Evolutionary conservation across 2,113 vertebrate genomes (phyloP).

Genomic region (Sphaerodactylus townsendi): DNA sequence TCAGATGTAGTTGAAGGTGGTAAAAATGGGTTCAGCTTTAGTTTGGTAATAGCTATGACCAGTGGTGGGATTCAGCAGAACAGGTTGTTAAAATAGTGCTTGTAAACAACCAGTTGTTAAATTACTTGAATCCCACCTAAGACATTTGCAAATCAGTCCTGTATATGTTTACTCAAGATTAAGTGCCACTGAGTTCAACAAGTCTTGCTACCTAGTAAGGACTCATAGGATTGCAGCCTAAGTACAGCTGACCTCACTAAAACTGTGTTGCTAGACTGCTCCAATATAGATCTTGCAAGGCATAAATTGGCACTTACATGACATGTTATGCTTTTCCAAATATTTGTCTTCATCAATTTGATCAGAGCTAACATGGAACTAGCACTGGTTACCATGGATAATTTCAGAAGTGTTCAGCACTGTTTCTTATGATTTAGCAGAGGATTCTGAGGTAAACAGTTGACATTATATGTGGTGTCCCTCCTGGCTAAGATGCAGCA

Average conservation of each 20-base stretch:
- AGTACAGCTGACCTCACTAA: background rate
- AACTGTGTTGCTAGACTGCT: background rate
- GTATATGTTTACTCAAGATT: too few relatives aligned
- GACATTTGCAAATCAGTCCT: background rate
- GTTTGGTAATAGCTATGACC: background rate
- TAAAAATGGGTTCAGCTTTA: background rate
- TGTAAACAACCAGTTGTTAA: too few relatives aligned
- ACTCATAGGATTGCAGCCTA: too few relatives aligned
- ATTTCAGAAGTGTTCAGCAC: background rate
- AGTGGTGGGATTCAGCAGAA: too few relatives aligned
- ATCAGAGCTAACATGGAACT: background rate
- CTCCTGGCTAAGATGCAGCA: background rate
- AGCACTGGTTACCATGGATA: background rate
- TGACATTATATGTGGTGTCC: background rate
- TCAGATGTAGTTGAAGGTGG: background rate
- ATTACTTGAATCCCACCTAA: too few relatives aligned
- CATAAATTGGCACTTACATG: background rate
- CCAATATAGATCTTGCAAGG: background rate
- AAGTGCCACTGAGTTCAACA: too few relatives aligned
- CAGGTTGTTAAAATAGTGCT: too few relatives aligned
- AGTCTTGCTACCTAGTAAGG: too few relatives aligned
- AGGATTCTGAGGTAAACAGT: background rate
- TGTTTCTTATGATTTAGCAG: background rate
- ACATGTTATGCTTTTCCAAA: background rate
- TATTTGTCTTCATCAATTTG: background rate